Percentiles rank a stretch among this genome's conserved stretches.
Conservation (phyloP, 2,797 vertebrate genomes). For the Hyperoplus immaculatus region DNA sequence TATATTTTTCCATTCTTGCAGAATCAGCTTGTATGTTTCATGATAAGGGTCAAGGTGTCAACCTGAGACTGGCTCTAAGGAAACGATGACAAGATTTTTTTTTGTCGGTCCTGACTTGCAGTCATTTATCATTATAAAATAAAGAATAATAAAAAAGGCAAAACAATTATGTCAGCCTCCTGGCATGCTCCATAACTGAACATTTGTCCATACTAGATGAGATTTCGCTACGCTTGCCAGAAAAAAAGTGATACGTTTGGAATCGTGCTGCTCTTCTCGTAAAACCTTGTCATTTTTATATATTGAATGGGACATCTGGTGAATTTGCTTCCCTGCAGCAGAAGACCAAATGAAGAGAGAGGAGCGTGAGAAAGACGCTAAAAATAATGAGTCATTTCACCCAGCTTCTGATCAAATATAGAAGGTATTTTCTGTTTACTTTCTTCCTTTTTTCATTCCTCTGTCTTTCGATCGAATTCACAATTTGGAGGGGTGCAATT, state of each 20-base stretch:
- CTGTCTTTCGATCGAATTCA: not conserved
- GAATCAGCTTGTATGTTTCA: not conserved
- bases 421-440: not conserved
- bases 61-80: not conserved
- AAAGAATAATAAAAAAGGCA: not conserved
- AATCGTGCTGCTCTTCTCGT: constrained; percentile 12
- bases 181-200: not conserved
- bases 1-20: not conserved
- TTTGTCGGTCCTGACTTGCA: not conserved
- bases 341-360: not conserved
- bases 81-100: not conserved
- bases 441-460: no score
- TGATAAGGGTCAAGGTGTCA: not conserved
- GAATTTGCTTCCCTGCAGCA: constrained; percentile 1
- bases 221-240: not conserved
- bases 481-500: not conserved
- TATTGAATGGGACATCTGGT: constrained; percentile 13
- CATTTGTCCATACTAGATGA: not conserved
- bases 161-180: not conserved
- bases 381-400: constrained; percentile 1
- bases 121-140: not conserved
- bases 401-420: not conserved
- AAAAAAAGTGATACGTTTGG: constrained; percentile 31
- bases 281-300: constrained; percentile 20
- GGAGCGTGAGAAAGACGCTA: not conserved